Evolutionary conservation across 2,113 vertebrate genomes (phyloP).

Genomic region (Dolichotis patagonum): DNA sequence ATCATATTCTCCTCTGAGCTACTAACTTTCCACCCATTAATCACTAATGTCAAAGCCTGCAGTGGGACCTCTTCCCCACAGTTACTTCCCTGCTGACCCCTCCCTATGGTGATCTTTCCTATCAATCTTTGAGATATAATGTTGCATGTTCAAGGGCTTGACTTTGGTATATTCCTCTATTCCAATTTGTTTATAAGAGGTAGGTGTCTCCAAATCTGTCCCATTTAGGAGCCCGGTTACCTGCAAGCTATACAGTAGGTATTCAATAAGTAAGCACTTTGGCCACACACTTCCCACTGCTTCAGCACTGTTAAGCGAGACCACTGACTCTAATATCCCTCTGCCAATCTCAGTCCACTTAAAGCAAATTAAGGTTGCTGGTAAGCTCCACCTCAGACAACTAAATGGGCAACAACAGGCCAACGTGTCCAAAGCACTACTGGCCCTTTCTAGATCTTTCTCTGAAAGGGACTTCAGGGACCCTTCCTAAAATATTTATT

Average conservation of each 20-base stretch:
- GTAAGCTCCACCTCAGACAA: neutral
- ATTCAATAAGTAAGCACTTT: no score
- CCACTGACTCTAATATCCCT: neutral
- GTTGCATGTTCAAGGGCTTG: neutral
- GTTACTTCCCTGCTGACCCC: neutral
- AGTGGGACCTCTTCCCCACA: neutral
- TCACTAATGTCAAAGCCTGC: neutral
- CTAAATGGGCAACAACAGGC: neutral
- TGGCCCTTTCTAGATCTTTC: neutral
- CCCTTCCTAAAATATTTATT: neutral
- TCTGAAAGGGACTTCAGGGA: slow-evolving; percentile 3
- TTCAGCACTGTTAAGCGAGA: neutral
- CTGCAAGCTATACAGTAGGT: neutral
- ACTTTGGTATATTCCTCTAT: neutral
- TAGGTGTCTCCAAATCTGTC: neutral
- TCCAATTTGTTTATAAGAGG: neutral
- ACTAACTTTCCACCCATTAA: neutral
- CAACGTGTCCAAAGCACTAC: neutral
- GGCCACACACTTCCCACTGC: neutral
- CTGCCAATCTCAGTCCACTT: neutral
- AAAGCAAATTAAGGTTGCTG: neutral
- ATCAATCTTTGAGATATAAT: accelerated
- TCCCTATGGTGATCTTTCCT: accelerated
- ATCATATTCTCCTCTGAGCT: neutral
- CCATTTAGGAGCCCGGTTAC: neutral